Conservation (phyloP, 1,140 invertebrate species). For the Caerostris extrusa region DNA sequence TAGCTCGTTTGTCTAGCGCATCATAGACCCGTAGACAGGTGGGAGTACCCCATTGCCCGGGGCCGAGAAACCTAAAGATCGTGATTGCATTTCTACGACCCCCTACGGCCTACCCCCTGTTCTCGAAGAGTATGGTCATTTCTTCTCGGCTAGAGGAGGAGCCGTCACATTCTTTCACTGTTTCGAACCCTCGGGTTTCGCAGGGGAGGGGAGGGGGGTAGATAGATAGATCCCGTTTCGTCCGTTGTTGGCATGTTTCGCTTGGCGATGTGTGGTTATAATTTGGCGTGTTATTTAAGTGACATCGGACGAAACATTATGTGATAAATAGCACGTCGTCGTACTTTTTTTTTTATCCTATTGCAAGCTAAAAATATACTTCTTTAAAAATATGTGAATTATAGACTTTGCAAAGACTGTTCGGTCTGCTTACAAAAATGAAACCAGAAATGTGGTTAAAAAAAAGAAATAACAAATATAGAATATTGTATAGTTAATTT, state of each 20-base stretch:
- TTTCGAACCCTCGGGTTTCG: conserved; percentile 54
- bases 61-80: conserved; percentile 59
- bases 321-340: too few relatives aligned
- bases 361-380: too few relatives aligned
- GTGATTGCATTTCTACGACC: conserved; percentile 53
- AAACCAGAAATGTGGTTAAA: too few relatives aligned
- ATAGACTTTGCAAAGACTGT: too few relatives aligned
- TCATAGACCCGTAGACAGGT: conserved; percentile 52
- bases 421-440: too few relatives aligned
- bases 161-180: conserved; percentile 60
- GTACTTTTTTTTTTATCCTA: too few relatives aligned
- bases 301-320: too few relatives aligned
- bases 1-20: conserved; percentile 65
- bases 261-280: neutral
- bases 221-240: conserved; percentile 14
- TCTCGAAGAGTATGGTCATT: conserved; percentile 37
- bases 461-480: too few relatives aligned
- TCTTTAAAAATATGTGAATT: too few relatives aligned
- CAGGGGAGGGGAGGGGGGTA: neutral
- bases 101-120: neutral
- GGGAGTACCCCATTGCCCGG: conserved; percentile 45
- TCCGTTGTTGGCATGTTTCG: conserved; percentile 26
- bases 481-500: too few relatives aligned
- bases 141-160: conserved; percentile 53
- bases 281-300: too few relatives aligned